Conservation (phyloP, 2,797 vertebrate species). For the Catostomus latipinnis region DNA sequence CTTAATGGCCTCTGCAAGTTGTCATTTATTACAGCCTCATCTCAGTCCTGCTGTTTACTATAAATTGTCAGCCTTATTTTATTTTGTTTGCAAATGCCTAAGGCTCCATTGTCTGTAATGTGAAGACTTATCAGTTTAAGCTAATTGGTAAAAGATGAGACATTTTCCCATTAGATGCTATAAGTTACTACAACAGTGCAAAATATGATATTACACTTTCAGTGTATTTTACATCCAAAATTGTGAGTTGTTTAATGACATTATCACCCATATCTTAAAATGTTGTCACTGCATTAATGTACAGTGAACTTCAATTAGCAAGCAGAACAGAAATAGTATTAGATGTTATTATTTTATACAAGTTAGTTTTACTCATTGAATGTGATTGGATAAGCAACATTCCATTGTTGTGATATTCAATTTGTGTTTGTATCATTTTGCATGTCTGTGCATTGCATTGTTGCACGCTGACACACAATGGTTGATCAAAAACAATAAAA, state of each 20-base stretch:
- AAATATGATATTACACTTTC: conserved; percentile 2
- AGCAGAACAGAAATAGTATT: background rate
- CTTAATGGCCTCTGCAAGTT: conserved; percentile 3
- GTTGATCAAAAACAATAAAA: too few relatives aligned
- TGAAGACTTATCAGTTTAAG: conserved; percentile 19
- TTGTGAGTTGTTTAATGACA: too few relatives aligned
- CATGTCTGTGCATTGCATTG: too few relatives aligned
- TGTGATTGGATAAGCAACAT: too few relatives aligned
- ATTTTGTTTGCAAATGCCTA: conserved; percentile 31
- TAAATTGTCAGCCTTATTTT: conserved; percentile 7
- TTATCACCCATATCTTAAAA: background rate
- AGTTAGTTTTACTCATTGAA: too few relatives aligned
- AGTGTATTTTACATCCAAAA: background rate
- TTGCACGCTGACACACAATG: too few relatives aligned
- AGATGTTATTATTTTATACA: too few relatives aligned
- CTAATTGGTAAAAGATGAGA: conserved; percentile 29
- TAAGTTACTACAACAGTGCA: conserved; percentile 1
- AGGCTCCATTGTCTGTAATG: conserved; percentile 4
- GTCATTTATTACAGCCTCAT: conserved; percentile 15
- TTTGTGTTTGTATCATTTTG: too few relatives aligned
- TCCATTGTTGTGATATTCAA: too few relatives aligned
- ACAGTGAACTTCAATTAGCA: background rate
- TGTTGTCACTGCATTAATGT: background rate
- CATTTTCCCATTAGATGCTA: conserved; percentile 1
- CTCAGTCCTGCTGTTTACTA: conserved; percentile 13